Base-by-base conservation (phyloP, 1,140 invertebrate genomes). In the Microplitis mediator region DNA sequence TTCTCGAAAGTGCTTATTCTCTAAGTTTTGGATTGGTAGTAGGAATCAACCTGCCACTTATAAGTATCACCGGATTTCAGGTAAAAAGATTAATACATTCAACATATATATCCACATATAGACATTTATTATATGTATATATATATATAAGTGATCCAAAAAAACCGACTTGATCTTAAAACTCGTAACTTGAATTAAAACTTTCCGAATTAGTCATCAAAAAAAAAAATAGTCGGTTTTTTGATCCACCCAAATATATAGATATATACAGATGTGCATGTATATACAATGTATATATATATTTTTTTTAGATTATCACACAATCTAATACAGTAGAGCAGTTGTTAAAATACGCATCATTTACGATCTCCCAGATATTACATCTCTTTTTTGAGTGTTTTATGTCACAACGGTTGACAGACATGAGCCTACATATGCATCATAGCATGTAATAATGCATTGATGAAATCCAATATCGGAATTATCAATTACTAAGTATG, bases 61-160 rank as follows among this genome's bases (percentile, higher is more conserved):
- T 81, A 14, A 81, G 77, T 56, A 80, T 81, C 34, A 79, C 79
- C 4, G 76, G 77, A 51, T 80, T 77, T 6, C 80, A 81, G 75
- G 80, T 81, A 23, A 36, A 71, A 8, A 6, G 0, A 39, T 8
- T 8, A 39, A 39, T n/a, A 39, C 9, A n/a, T n/a, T n/a, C n/a
- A n/a, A 23, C 2, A 23, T 23, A 23, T 50, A 8, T 50, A 8
- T 1, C 0, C 2, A 23, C 2, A 23, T 23, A 23, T 23, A 23
- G 0, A 23, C 2, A 0, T 23, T 1, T 23, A 23, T n/a, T 23
- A 23, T 23, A n/a, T n/a, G n/a, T n/a, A n/a, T 39, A 39, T 6
- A 39, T 4, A 6, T 6, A 39, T 36, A 36, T 6, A 36, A 3
- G 3, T 36, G 35, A 4, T 3, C 36, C 36, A n/a, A n/a, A n/a